phyloP scores from a whole-genome alignment of 1,140 invertebrate genomes.

The Brachystomella parvula region DNA sequence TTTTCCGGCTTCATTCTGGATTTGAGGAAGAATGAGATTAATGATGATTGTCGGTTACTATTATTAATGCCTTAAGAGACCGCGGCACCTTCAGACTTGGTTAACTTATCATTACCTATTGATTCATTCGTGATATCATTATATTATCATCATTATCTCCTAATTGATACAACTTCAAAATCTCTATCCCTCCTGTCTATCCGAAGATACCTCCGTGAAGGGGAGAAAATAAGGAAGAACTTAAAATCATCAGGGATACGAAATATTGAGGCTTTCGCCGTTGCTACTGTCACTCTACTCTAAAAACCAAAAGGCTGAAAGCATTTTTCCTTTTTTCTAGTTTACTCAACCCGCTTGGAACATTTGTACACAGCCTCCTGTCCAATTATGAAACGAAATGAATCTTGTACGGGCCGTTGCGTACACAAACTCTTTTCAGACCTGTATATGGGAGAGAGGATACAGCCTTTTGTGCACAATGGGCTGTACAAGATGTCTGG shows the following conservation, averaged over 20 bases:
- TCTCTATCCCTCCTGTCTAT: neutral
- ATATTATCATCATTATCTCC: conserved; percentile 8
- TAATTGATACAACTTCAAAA: conserved; percentile 3
- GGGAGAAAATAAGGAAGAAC: neutral
- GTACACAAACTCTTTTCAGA: too few species aligned
- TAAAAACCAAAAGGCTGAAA: neutral
- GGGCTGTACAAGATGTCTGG: too few species aligned
- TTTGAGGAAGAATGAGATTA: conserved; percentile 2
- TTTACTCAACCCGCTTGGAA: neutral
- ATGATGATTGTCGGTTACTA: conserved; percentile 11
- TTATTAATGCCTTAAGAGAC: conserved; percentile 5
- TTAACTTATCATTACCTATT: conserved; percentile 12
- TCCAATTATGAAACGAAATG: neutral
- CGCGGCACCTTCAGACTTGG: conserved; percentile 3
- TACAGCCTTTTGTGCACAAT: too few species aligned
- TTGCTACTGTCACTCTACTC: neutral
- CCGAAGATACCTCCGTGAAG: conserved; percentile 1
- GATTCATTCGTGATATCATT: conserved; percentile 9
- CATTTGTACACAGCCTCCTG: neutral
- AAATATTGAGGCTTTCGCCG: too few species aligned
- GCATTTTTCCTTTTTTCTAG: neutral
- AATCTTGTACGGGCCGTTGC: neutral
- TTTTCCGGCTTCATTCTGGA: neutral
- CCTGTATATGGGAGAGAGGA: too few species aligned
- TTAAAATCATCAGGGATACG: too few species aligned